Evolutionary conservation across 1,140 invertebrate species (phyloP).

Genomic region (Leptonema lineaticorne): DNA sequence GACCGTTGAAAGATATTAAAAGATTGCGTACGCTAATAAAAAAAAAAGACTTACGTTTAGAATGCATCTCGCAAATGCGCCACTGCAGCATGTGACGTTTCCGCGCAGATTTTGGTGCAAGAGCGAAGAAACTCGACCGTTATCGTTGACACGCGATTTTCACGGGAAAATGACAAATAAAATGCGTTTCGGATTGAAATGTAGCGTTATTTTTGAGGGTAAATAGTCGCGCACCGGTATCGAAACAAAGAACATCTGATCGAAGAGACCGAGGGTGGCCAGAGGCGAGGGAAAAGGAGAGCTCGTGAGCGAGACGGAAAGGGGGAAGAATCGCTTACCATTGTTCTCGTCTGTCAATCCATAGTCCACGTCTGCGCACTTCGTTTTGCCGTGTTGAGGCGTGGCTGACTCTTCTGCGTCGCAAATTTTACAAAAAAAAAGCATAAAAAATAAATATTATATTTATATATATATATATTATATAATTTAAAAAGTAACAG

Average conservation of each 20-base stretch:
- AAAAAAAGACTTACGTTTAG: too few relatives aligned
- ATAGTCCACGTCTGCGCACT: conserved; percentile 21
- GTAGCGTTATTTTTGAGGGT: too few relatives aligned
- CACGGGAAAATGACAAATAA: too few relatives aligned
- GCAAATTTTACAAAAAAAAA: too few relatives aligned
- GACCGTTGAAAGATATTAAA: background rate
- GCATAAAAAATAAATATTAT: too few relatives aligned
- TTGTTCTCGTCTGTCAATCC: conserved; percentile 24
- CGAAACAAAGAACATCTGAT: conserved; percentile 23
- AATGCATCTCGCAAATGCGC: background rate
- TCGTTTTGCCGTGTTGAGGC: conserved; percentile 7
- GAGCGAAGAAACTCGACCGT: too few relatives aligned
- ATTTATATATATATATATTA: too few relatives aligned
- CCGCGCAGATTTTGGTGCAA: background rate
- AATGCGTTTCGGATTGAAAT: too few relatives aligned
- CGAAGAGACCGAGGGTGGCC: background rate
- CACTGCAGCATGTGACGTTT: background rate
- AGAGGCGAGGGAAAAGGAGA: background rate
- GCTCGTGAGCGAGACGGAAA: too few relatives aligned
- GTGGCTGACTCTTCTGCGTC: conserved; percentile 11
- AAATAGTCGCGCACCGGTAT: background rate
- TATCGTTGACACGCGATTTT: too few relatives aligned
- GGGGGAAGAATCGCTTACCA: background rate
- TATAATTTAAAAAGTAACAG: too few relatives aligned
- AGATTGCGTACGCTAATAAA: background rate